phyloP scores from a whole-genome alignment of 2,888 invertebrate species.

The Seira ritae region DNA sequence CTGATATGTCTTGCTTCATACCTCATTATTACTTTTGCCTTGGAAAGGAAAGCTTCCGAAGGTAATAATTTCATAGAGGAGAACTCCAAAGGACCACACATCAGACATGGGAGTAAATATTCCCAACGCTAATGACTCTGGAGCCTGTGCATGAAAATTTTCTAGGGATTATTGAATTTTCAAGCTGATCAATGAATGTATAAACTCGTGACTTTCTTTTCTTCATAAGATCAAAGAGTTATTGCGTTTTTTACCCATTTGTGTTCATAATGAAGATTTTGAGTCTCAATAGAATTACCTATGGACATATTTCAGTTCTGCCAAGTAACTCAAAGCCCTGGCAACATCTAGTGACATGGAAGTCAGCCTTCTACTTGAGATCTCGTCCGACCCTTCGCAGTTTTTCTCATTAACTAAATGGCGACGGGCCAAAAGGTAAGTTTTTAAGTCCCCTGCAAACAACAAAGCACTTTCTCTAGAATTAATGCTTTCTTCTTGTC shows the following conservation, averaged over 20 bases:
- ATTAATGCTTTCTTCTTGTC: background rate
- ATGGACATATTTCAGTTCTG: slow-evolving; percentile 90
- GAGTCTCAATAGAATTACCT: slow-evolving; percentile 77
- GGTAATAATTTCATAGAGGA: slow-evolving; percentile 89
- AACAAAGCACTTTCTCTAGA: background rate
- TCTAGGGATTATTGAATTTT: slow-evolving; percentile 11
- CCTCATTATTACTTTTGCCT: slow-evolving; percentile 90
- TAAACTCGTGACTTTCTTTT: too few relatives aligned
- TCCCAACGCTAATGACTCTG: slow-evolving; percentile 88
- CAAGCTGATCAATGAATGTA: too few relatives aligned
- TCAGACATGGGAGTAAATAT: slow-evolving; percentile 91
- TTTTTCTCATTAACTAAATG: slow-evolving; percentile 84
- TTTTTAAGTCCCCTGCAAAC: slow-evolving; percentile 86
- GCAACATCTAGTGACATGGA: slow-evolving; percentile 93
- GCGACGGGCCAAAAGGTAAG: slow-evolving; percentile 88
- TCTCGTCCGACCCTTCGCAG: slow-evolving; percentile 84
- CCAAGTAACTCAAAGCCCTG: slow-evolving; percentile 88
- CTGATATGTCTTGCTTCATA: slow-evolving; percentile 75
- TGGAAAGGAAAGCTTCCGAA: slow-evolving; percentile 95
- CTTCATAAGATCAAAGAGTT: too few relatives aligned
- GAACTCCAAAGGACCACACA: slow-evolving; percentile 92
- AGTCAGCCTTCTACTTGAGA: slow-evolving; percentile 87
- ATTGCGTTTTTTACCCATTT: too few relatives aligned
- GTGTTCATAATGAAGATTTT: background rate
- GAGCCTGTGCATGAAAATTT: slow-evolving; percentile 78